Conservation (phyloP, 2,888 invertebrate genomes). For the Steinernema hermaphroditum region DNA sequence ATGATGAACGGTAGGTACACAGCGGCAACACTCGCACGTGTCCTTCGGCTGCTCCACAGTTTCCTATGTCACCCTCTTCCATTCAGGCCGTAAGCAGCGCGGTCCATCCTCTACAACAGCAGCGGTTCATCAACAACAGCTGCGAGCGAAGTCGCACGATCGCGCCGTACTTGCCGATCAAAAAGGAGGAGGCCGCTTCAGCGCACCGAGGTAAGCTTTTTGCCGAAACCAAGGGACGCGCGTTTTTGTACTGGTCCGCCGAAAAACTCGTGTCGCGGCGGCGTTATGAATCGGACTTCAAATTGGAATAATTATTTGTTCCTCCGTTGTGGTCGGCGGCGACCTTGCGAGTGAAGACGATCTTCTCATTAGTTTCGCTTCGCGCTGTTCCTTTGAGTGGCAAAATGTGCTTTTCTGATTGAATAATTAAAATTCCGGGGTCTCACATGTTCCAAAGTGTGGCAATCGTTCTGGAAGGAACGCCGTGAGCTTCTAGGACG, state of each 20-base stretch:
- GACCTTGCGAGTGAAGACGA: too few species aligned
- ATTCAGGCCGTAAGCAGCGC: conserved; percentile 1
- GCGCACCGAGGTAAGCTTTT: conserved; percentile 18
- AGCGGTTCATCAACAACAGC: neutral
- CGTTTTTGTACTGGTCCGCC: neutral
- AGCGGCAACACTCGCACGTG: too few species aligned
- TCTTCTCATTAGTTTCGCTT: too few species aligned
- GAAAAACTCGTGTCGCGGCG: neutral
- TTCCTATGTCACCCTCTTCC: too few species aligned
- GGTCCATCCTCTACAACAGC: neutral
- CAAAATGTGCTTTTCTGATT: too few species aligned
- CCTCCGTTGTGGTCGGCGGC: neutral
- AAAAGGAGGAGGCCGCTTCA: conserved; percentile 23
- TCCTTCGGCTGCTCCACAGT: too few species aligned
- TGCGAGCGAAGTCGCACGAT: conserved; percentile 20
- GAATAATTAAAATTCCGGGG: too few species aligned
- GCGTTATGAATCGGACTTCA: conserved; percentile 3
- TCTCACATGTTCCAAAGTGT: too few species aligned
- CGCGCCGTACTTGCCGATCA: conserved; percentile 24
- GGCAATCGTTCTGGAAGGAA: too few species aligned
- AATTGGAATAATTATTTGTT: conserved; percentile 26
- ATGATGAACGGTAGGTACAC: neutral
- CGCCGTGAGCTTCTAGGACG: too few species aligned
- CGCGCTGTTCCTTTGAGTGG: too few species aligned
- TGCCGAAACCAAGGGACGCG: neutral